These are phyloP conservation scores for Pipistrellus pipistrellus DNA, from an alignment of 2,797 vertebrate species.

Conservation along the genomic window DNA sequence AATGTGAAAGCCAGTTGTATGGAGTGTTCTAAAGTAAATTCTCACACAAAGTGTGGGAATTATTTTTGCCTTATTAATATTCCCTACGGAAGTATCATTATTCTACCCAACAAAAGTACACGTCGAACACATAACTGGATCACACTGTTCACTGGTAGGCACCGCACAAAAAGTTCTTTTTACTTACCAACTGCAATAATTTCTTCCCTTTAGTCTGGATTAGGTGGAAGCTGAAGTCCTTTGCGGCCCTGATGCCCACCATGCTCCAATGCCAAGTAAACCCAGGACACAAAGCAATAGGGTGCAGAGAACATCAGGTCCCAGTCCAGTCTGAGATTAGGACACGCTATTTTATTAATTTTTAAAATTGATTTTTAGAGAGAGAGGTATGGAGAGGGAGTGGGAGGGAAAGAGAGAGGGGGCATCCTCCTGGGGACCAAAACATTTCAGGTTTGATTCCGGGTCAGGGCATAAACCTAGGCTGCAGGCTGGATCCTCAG, in stretches of 20 bases:
- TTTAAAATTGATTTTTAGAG: too few relatives aligned
- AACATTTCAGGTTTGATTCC: background rate
- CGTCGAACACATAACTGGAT: background rate
- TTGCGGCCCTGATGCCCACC: background rate
- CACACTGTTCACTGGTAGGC: background rate
- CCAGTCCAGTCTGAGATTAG: background rate
- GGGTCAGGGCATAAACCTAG: background rate
- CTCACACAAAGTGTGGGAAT: background rate
- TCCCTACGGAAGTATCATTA: background rate
- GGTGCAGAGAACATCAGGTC: background rate
- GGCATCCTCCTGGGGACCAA: too few relatives aligned
- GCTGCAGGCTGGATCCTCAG: too few relatives aligned
- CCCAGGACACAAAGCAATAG: background rate
- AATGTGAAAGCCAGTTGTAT: constrained; percentile 51
- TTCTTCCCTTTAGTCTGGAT: background rate
- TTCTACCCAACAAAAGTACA: background rate
- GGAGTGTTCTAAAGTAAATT: constrained; percentile 39
- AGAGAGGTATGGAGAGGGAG: too few relatives aligned
- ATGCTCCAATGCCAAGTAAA: background rate
- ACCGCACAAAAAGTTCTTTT: background rate
- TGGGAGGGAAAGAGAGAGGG: too few relatives aligned
- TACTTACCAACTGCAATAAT: background rate
- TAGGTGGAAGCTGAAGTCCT: background rate
- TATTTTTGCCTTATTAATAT: constrained; percentile 25
- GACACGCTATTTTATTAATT: background rate